Base-by-base conservation (phyloP, 2,888 invertebrate genomes). In the Perizoma affinitatum region DNA sequence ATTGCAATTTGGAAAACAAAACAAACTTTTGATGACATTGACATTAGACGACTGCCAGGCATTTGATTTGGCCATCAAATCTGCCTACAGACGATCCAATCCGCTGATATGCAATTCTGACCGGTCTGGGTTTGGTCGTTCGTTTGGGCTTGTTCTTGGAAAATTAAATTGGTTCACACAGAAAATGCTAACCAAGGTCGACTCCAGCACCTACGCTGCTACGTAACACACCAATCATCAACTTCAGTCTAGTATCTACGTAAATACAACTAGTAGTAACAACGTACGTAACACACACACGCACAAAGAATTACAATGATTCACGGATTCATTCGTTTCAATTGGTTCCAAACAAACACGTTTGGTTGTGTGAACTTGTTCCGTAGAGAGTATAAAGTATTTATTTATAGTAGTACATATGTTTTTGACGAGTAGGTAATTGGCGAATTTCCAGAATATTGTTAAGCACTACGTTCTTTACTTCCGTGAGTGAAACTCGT, bases 361-460 rank as follows among this genome's bases (percentile, higher is more conserved):
- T 47, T 47, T 53, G 47, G 48, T 33, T 53, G 43, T 49, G 49
- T 59, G n/a, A 40, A 22, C 33, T 34, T 41, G 40, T 54, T 44
- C 7, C 48, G 35, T 41, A 22, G 40, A 40, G 6, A 33, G 34
- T 44, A 34, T 5, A 33, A n/a, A 41, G n/a, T 48, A 5, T 7
- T 45, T 33, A 7, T 8, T 45, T 45, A 7, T 33, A 33, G 6
- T 41, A 22, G 22, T 22, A 22, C 22, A 38, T 38, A 3, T 38
- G 22, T 38, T 36, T 40, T 43, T 47, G 41, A 51, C 51, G 51
- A 52, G 7, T 43, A 22, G 46, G 54, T 53, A 46, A 34, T 69
- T 81, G 77, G 79, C 79, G 76, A 66, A 67, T 58, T 69, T 72
- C 76, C 82, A 80, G 68, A 63, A 67, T 67, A 69, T 60, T 64